phyloP scores from a whole-genome alignment of 2,113 vertebrate species.

The Melanerpes aurifrons region DNA sequence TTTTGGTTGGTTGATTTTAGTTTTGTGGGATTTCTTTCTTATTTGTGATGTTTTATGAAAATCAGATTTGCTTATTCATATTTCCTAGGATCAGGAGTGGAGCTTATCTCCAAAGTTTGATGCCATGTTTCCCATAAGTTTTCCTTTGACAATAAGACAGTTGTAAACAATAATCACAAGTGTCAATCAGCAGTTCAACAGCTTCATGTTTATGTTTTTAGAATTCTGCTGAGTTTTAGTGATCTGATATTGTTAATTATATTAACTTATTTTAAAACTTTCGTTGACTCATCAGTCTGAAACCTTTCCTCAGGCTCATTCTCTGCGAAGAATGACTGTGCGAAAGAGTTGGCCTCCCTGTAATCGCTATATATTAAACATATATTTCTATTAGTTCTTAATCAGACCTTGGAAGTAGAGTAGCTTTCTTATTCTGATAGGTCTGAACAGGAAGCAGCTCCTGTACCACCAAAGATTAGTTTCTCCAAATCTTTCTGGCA shows the following conservation, averaged over 20 bases:
- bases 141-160: neutral
- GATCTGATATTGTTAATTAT: neutral
- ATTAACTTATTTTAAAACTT: neutral
- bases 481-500: neutral
- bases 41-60: neutral
- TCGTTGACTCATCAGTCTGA: neutral
- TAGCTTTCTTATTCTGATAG: neutral
- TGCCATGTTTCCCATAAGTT: neutral
- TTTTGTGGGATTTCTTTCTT: neutral
- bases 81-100: neutral
- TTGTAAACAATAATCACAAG: neutral
- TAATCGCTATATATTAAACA: neutral
- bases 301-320: neutral
- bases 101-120: neutral
- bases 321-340: neutral
- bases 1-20: too few relatives aligned
- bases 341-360: neutral
- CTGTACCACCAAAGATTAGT: neutral
- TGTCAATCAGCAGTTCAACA: neutral
- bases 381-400: neutral
- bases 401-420: neutral
- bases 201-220: neutral
- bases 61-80: neutral
- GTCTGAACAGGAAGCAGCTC: neutral
- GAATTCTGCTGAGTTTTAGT: neutral